phyloP scores from a whole-genome alignment of 2,797 vertebrate genomes.

The Poeciliopsis turneri region DNA sequence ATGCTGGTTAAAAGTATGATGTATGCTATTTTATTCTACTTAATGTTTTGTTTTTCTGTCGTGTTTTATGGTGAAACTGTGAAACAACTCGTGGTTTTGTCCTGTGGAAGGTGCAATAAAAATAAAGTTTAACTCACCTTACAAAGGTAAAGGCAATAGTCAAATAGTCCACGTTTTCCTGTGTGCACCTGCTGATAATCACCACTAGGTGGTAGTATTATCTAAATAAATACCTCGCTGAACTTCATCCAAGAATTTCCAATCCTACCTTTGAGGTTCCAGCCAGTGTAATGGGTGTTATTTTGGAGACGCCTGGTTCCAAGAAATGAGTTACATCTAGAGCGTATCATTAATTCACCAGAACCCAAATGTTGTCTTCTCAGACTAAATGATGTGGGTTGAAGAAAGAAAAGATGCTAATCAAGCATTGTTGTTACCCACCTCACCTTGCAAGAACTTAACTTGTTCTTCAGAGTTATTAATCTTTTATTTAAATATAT shows the following conservation, averaged over 20 bases:
- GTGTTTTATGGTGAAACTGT: no score
- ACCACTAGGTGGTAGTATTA: slow-evolving; percentile 54
- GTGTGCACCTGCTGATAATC: slow-evolving; percentile 5
- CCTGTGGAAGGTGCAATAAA: no score
- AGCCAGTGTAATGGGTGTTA: neutral
- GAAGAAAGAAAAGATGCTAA: neutral
- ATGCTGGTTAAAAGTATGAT: no score
- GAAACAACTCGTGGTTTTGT: no score
- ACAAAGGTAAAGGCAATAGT: neutral
- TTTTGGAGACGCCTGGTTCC: neutral
- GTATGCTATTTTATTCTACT: no score
- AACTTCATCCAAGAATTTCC: neutral
- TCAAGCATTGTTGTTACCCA: neutral
- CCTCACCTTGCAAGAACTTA: neutral
- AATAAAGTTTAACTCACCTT: no score
- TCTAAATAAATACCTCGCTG: neutral
- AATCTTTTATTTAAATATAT: neutral
- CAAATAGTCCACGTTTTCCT: neutral
- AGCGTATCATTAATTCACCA: neutral
- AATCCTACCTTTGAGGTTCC: neutral
- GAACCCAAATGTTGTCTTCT: neutral
- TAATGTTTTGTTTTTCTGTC: no score
- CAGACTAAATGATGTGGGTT: neutral
- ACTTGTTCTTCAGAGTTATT: neutral
- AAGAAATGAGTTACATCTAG: neutral